These are phyloP conservation scores for Drosophila carrolli DNA, from an alignment of 1,140 invertebrate species.

Conservation along the genomic window DNA sequence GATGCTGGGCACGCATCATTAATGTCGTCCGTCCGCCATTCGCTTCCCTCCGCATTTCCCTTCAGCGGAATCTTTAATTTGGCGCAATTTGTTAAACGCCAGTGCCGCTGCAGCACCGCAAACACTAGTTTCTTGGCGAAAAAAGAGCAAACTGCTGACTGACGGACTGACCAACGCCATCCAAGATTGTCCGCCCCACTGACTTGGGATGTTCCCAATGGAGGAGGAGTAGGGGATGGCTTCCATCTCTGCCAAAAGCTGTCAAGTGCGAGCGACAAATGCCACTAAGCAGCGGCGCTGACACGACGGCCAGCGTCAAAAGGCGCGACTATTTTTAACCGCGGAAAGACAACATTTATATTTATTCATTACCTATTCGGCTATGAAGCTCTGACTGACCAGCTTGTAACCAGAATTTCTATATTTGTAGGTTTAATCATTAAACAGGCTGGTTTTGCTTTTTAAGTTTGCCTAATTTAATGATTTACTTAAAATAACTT, in stretches of 20 bases:
- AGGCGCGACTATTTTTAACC: constrained; percentile 69
- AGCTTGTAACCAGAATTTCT: constrained; percentile 12
- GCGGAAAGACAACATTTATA: constrained; percentile 76
- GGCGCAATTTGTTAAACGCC: constrained; percentile 74
- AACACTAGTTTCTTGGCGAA: constrained; percentile 18
- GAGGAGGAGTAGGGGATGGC: constrained; percentile 1
- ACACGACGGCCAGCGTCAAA: constrained; percentile 44
- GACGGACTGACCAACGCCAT: constrained; percentile 33
- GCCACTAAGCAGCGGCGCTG: constrained; percentile 68
- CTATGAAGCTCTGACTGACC: constrained; percentile 26
- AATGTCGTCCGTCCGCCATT: constrained; percentile 22
- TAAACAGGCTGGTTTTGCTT: too few species aligned
- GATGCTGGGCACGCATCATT: constrained; percentile 53
- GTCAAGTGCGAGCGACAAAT: constrained; percentile 76
- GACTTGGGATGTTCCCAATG: constrained; percentile 24
- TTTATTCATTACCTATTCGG: constrained; percentile 34
- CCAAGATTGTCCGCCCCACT: constrained; percentile 32
- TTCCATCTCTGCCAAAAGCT: constrained; percentile 51
- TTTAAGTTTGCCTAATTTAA: too few species aligned
- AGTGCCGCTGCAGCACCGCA: constrained; percentile 20
- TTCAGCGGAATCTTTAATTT: constrained; percentile 58
- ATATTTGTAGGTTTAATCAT: not conserved
- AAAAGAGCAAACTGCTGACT: constrained; percentile 38
- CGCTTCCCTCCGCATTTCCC: constrained; percentile 2
- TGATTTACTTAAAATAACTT: too few species aligned